Percentiles rank a stretch among this genome's conserved stretches.
These are phyloP conservation scores for Sycophaga agraensis DNA, from an alignment of 1,140 invertebrate genomes.

Conservation along the genomic window DNA sequence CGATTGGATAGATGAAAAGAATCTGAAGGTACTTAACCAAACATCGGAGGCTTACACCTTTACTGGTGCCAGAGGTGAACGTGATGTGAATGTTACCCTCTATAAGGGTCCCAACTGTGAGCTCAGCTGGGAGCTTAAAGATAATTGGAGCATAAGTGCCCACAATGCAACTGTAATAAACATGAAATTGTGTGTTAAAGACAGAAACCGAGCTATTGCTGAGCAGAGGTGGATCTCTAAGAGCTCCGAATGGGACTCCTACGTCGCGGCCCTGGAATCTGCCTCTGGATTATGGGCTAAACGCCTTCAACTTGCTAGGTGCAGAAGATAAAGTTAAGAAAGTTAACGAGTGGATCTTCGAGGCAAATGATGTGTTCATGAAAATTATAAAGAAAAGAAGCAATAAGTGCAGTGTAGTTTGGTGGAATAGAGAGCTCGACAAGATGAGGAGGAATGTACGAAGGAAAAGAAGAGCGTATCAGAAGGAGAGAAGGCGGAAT, in stretches of 20 bases:
- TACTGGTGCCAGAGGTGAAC: slow-evolving; percentile 12
- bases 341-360: not conserved
- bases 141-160: too few species aligned
- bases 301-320: too few species aligned
- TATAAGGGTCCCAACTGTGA: not conserved
- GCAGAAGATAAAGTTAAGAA: not conserved
- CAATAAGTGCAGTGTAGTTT: too few species aligned
- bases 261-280: not conserved
- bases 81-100: slow-evolving; percentile 21
- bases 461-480: not conserved
- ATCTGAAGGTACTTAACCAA: slow-evolving; percentile 20
- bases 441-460: not conserved
- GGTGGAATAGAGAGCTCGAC: not conserved
- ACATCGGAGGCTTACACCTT: slow-evolving; percentile 4
- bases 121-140: too few species aligned
- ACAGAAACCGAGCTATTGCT: too few species aligned
- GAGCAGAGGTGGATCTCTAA: not conserved
- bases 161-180: too few species aligned
- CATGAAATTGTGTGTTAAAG: too few species aligned
- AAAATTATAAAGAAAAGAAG: too few species aligned
- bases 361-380: not conserved
- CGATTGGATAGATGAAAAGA: not conserved
- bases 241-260: not conserved
- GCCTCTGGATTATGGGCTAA: not conserved
- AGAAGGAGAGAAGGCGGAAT: not conserved